These are phyloP conservation scores for Eclectus roratus DNA, from an alignment of 2,113 vertebrate genomes.

Conservation along the genomic window DNA sequence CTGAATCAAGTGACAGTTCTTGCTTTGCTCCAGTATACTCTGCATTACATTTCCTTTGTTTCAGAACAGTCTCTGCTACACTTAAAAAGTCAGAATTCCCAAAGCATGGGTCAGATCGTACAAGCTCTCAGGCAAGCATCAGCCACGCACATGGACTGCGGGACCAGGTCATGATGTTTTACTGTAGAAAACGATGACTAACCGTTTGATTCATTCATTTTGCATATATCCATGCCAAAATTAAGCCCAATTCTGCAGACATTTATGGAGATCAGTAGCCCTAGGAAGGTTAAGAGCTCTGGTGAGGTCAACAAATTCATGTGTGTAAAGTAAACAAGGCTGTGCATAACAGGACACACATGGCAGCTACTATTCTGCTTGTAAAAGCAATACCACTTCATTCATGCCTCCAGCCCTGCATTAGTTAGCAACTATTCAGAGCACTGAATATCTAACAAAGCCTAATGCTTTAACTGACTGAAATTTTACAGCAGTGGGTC, in stretches of 20 bases:
- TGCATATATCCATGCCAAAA: slow-evolving; percentile 25
- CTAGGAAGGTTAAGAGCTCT: slow-evolving; percentile 35
- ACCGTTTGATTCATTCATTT: neutral
- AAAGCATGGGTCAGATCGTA: neutral
- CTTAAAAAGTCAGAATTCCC: neutral
- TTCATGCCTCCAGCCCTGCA: neutral
- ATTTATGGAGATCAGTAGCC: slow-evolving; percentile 27
- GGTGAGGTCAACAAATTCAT: slow-evolving; percentile 33
- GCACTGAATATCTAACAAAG: neutral
- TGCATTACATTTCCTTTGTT: neutral
- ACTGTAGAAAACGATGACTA: slow-evolving; percentile 39
- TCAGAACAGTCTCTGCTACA: neutral
- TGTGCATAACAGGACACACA: neutral
- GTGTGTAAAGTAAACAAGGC: slow-evolving; percentile 11
- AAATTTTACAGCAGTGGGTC: neutral
- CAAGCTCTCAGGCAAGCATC: neutral
- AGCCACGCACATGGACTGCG: neutral
- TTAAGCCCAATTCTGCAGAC: neutral
- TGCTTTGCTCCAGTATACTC: slow-evolving; percentile 23
- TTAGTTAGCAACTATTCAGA: neutral
- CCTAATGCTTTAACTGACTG: neutral
- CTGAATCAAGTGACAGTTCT: slow-evolving; percentile 32
- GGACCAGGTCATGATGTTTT: neutral
- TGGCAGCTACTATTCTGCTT: neutral
- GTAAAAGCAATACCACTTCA: slow-evolving; percentile 7